phyloP scores from a whole-genome alignment of 2,797 vertebrate species.

The Scomberomorus guttatus region DNA sequence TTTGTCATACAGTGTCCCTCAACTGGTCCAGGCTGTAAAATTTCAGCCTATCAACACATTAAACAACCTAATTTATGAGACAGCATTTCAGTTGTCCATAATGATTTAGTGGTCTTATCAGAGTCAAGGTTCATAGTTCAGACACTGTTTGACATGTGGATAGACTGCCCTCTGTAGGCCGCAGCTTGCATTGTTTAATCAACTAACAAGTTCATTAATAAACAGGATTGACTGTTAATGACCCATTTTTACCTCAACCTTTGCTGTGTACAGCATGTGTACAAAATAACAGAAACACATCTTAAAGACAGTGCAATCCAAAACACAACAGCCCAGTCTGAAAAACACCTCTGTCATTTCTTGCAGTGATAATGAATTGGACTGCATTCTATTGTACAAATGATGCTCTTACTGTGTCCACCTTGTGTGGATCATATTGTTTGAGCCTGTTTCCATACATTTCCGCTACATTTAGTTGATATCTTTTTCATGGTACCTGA shows the following conservation, averaged over 20 bases:
- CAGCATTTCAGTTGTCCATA: constrained; percentile 61
- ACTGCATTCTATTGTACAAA: background rate
- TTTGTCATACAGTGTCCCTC: constrained; percentile 71
- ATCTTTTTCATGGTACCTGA: background rate
- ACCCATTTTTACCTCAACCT: background rate
- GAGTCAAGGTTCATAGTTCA: constrained; percentile 65
- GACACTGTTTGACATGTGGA: constrained; percentile 49
- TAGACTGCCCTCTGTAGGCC: constrained; percentile 79
- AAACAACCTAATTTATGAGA: constrained; percentile 67
- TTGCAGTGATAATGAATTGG: background rate
- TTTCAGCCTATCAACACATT: constrained; percentile 69
- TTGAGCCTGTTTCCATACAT: background rate
- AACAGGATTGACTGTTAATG: background rate
- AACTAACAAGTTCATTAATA: constrained; percentile 2
- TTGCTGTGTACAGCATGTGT: background rate
- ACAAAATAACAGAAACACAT: background rate
- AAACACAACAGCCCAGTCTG: background rate
- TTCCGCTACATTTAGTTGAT: background rate
- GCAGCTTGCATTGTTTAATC: background rate
- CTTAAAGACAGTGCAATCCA: background rate
- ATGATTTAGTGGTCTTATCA: constrained; percentile 62
- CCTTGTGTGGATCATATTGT: background rate
- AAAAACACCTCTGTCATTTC: background rate
- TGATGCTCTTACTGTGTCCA: no score
- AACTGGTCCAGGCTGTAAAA: constrained; percentile 55